These are phyloP conservation scores for Mesopsocus fuscifrons DNA, from an alignment of 2,888 invertebrate genomes.

Conservation along the genomic window DNA sequence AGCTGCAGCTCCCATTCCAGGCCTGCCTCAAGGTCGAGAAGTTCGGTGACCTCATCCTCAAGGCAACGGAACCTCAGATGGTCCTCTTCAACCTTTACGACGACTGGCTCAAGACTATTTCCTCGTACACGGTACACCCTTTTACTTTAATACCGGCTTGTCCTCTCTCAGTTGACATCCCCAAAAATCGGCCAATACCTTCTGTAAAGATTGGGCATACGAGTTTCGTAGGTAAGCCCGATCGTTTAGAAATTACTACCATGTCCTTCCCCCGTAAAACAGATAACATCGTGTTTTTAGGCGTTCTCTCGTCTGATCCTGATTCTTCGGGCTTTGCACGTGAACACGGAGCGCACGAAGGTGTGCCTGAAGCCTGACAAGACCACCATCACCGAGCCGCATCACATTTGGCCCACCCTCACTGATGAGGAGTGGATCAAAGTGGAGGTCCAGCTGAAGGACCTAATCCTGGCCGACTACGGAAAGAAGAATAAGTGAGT, in stretches of 20 bases:
- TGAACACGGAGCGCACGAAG: slow-evolving; percentile 97
- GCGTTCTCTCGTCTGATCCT: slow-evolving; percentile 94
- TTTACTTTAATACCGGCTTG: neutral
- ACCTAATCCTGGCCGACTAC: slow-evolving; percentile 95
- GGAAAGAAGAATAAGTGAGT: slow-evolving; percentile 96
- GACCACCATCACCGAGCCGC: slow-evolving; percentile 95
- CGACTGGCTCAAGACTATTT: slow-evolving; percentile 98
- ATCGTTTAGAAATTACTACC: no score
- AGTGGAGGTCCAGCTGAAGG: slow-evolving; percentile 94
- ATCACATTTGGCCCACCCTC: slow-evolving; percentile 98
- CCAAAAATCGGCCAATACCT: no score
- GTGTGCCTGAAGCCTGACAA: slow-evolving; percentile 97
- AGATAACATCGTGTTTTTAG: no score
- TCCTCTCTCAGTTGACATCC: no score
- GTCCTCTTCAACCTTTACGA: slow-evolving; percentile 98
- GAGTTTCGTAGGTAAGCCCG: no score
- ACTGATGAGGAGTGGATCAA: slow-evolving; percentile 99
- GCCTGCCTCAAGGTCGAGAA: slow-evolving; percentile 98
- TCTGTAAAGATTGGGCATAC: no score
- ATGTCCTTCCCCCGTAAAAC: no score
- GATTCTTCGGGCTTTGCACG: slow-evolving; percentile 90
- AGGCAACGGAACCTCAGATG: slow-evolving; percentile 99
- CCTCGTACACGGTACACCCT: slow-evolving; percentile 72
- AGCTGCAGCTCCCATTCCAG: slow-evolving; percentile 95
- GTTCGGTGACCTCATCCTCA: slow-evolving; percentile 95